Base-by-base conservation (phyloP, 2,888 invertebrate genomes). In the Orthosia cruda region DNA sequence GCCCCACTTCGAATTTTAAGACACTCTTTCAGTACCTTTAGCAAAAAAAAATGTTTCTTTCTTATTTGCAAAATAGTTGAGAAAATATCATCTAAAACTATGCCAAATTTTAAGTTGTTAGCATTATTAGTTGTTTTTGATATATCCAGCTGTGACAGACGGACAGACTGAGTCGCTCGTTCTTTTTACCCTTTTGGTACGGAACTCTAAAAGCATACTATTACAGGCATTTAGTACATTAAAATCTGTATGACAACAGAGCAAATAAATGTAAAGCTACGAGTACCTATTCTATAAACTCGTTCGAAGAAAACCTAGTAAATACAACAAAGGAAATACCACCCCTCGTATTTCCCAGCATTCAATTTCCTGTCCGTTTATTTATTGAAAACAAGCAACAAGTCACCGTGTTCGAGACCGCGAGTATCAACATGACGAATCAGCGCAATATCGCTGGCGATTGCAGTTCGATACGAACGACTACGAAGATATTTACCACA, bases 291-390 rank as follows among this genome's bases (percentile, higher is more conserved):
- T 4, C 18, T 23, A 18, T 45, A 18, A 23, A 13, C 15, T 26
- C 13, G 26, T 61, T 26, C 61, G 18, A 55, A 55, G 15, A 47
- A 11, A 45, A 47, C 16, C n/a, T 5, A 20, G 49, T 18, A 45
- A 20, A 45, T 45, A 20, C 9, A 45, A 26, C 26, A 20, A 23
- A n/a, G 2, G n/a, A 26, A 15, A 26, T 52, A 52, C 47, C 16
- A 18, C 12, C 9, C 54, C 54, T 45, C 55, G 20, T 70, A 71
- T 71, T 23, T 26, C 26, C 32, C 13, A 64, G 61, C 57, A 66
- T 74, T 74, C 49, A 84, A 81, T 81, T 71, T 84, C 63, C 81
- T 64, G 52, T 64, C 18, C 23, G 50, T 74, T 62, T 74, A 57
- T 84, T 80, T 78, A 58, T 68, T 52, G 23, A 61, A 67, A 50